Base-by-base conservation (phyloP, 1,140 invertebrate species). In the Drosophila ambigua region DNA sequence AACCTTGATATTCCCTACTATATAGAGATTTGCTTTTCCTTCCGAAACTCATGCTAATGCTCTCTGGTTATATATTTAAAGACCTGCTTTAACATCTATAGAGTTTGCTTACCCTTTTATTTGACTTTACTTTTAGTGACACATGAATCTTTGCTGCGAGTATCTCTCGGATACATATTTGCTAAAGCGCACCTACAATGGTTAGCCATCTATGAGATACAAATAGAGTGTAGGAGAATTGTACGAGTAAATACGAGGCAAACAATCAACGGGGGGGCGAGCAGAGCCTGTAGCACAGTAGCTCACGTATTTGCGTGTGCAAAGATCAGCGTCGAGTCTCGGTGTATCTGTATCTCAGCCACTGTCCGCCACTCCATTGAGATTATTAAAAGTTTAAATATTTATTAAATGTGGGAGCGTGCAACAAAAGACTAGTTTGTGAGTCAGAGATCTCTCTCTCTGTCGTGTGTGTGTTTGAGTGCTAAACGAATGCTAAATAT, bases 381-480 rank as follows among this genome's bases (percentile, higher is more conserved):
- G 82, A 83, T 88, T 88, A 79, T 39, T 79, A 88, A 82, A 79
- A 74, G 75, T 49, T 87, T 87, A 81, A 87, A 88, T 87, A 88
- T 87, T 87, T 88, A 87, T 88, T 80, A 87, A 87, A 88, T 88
- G 83, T 88, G 83, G 82, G 82, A 87, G 82, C 72, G 83, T 82
- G 71, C 79, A 73, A 66, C 75, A 77, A 75, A 62, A 88, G 66
- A 88, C 82, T 83, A 82, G 82, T 87, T 87, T 87, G 61, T 87
- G 82, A 87, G 59, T 87, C 82, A 85, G 78, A 82, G 74, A 76
- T 72, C 9, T 35, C 9, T 35, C 31, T 74, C 50, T 49, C 51
- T 48, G 39, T 28, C 20, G 28, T 7, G 23, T 50, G 46, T 43
- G 45, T 41, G 45, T 24, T 24, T 7, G 66, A 88, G 63, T 88